These are phyloP conservation scores for Raillietiella orientalis DNA, from an alignment of 2,888 invertebrate genomes.

Conservation along the genomic window DNA sequence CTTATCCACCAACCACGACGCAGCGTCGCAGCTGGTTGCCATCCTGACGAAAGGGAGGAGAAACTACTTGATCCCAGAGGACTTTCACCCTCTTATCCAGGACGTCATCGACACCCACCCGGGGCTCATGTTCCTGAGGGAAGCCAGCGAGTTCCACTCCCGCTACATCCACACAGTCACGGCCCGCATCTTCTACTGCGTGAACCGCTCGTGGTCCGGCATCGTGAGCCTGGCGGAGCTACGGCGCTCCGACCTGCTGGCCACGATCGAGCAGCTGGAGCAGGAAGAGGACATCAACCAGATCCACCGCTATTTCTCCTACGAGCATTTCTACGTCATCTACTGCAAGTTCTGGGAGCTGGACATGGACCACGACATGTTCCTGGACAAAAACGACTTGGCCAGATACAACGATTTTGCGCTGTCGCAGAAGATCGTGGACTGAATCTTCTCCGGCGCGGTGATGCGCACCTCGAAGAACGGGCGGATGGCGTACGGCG, in stretches of 20 bases:
- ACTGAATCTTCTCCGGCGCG: slow-evolving; percentile 85
- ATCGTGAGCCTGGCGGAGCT: slow-evolving; percentile 60
- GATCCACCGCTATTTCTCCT: slow-evolving; percentile 39
- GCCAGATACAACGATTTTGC: slow-evolving; percentile 88
- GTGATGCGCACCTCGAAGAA: slow-evolving; percentile 32
- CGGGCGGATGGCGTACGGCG: slow-evolving; percentile 73
- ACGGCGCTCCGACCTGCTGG: slow-evolving; percentile 55
- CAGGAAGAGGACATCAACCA: slow-evolving; percentile 94
- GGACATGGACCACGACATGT: slow-evolving; percentile 88
- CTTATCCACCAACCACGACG: slow-evolving; percentile 48
- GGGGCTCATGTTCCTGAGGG: slow-evolving; percentile 80
- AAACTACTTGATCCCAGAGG: slow-evolving; percentile 30
- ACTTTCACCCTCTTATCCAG: slow-evolving; percentile 71
- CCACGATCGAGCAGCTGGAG: slow-evolving; percentile 39
- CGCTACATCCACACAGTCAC: slow-evolving; percentile 96
- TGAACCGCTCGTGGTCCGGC: slow-evolving; percentile 90
- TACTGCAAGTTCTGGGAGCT: slow-evolving; percentile 99
- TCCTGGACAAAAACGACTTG: slow-evolving; percentile 74
- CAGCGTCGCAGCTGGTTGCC: slow-evolving; percentile 55
- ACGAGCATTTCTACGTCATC: slow-evolving; percentile 99
- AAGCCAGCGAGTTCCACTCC: slow-evolving; percentile 94
- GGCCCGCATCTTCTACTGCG: slow-evolving; percentile 85
- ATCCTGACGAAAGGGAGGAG: slow-evolving; percentile 25
- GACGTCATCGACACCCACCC: slow-evolving; percentile 98
- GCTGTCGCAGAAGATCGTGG: slow-evolving; percentile 78